Percentiles rank a stretch among this genome's conserved stretches.
Conservation (phyloP, 1,140 invertebrate species). For the Meloidogyne hapla region DNA sequence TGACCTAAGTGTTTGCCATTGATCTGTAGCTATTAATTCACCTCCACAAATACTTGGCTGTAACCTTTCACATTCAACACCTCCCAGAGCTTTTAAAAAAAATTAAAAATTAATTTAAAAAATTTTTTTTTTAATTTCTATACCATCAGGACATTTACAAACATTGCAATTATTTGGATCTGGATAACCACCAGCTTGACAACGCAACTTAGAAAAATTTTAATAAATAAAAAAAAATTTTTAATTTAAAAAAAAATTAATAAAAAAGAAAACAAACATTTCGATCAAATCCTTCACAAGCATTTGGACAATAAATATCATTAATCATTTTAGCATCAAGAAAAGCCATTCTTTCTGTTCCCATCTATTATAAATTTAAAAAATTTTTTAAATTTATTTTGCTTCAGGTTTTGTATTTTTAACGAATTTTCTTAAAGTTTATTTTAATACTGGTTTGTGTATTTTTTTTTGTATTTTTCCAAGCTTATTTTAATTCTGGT, state of each 20-base stretch:
- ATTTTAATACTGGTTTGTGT: too few species aligned
- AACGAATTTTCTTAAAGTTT: too few species aligned
- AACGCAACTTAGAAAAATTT: slow-evolving; percentile 37
- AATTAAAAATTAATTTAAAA: neutral
- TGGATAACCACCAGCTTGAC: slow-evolving; percentile 60
- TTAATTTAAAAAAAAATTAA: slow-evolving; percentile 5
- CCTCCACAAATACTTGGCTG: slow-evolving; percentile 62
- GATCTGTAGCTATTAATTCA: slow-evolving; percentile 57
- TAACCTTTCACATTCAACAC: slow-evolving; percentile 55
- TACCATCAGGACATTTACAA: slow-evolving; percentile 57
- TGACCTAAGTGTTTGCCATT: slow-evolving; percentile 60
- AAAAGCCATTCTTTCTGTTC: slow-evolving; percentile 64
- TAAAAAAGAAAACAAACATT: neutral
- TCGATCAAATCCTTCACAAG: slow-evolving; percentile 17
- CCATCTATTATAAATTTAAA: too few species aligned
- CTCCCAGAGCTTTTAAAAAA: slow-evolving; percentile 44
- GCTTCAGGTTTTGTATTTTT: too few species aligned
- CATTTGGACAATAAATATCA: slow-evolving; percentile 63
- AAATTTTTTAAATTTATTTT: too few species aligned
- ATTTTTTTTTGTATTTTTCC: too few species aligned
- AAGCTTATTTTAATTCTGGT: too few species aligned
- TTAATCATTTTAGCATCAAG: slow-evolving; percentile 64
- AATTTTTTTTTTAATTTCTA: neutral
- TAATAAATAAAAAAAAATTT: neutral
- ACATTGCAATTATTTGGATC: slow-evolving; percentile 60